Base-by-base conservation (phyloP, 1,140 invertebrate species). In the Drosophila serrata region DNA sequence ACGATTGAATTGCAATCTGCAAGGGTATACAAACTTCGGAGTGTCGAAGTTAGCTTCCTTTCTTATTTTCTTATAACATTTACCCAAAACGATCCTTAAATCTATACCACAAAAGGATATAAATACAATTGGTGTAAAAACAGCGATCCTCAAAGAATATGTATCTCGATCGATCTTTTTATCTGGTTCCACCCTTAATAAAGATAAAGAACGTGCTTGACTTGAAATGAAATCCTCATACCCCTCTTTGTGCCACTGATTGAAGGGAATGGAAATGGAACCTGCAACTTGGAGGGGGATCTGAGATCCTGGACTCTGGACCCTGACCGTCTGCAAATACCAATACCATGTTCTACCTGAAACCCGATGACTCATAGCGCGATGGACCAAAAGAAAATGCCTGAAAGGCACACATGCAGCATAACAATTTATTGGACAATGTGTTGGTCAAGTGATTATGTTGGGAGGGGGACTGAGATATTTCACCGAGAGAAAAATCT, bases 321-420 rank as follows among this genome's bases (percentile, higher is more conserved):
- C 79, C 79, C 79, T 62, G 48, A 29, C 55, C 65, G 74, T 85
- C 81, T 81, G 72, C 78, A 62, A 86, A 86, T 58, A 33, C 51
- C 49, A 86, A 86, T 58, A 33, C 51, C 49, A 53, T 15, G 12
- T 4, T 35, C 15, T 55, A 53, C 43, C 72, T 65, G 74, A 27
- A 48, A 33, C 22, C 63, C 51, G 29, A 72, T 87, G 84, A 87
- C 76, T 87, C 84, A 87, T 81, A 37, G 68, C 73, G 63, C 84
- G 88, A 82, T 87, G 84, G 80, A 90, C 84, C 84, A 87, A 74
- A 84, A 56, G 73, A 84, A 87, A 88, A 87, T 42, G 43, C 57
- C 45, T 29, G 45, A 78, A 48, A 40, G 62, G 62, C 62, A 87
- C 84, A 72, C 64, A 70, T 63, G 76, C 67, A 70, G 84, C 79